Base-by-base conservation (phyloP, 2,888 invertebrate genomes). In the Polymixis lichenea region DNA sequence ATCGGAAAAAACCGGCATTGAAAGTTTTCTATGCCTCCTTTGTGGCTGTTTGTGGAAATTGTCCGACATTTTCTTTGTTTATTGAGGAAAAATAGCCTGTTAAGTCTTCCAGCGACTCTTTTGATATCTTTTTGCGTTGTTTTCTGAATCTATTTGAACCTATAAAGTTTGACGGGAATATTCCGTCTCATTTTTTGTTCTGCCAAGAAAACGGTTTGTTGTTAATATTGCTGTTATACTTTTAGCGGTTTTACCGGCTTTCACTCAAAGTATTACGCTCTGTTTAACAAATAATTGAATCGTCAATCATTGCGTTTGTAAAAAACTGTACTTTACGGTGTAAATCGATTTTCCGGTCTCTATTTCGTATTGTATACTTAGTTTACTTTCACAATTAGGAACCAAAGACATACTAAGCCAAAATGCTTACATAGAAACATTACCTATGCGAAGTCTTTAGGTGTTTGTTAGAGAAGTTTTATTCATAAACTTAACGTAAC, bases 21-120 rank as follows among this genome's bases (percentile, higher is more conserved):
- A 92, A 92, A 91, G 89, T 92, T 93, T 93, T 92, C 91, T 89
- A 90, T 89, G 89, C 91, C 90, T 86, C 92, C 90, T 92, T 95
- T 95, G 93, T 93, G 92, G 90, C 88, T 88, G 88, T 89, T 90
- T 86, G 89, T 89, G 89, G 91, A 92, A 91, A 93, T 92, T 91
- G 90, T 90, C 90, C 77, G 76, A 85, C 86, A 82, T 86, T 90
- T 91, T 90, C 90, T 90, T 93, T 93, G 90, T 93, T 90, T 88
- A 86, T 80, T 87, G 80, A 87, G 80, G 80, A 86, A 86, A 91
- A 91, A 90, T 86, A 84, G 88, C 83, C 84, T 82, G 87, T 77
- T 81, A 78, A 83, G 78, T 87, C 82, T 78, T 71, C 61, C 67
- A 71, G 70, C 68, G 75, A 80, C 73, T 76, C 77, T 84, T 78